Evolutionary conservation across 2,113 vertebrate genomes (phyloP), one percentile per base, ranked within the genome.

Genomic region (Spea multiplicata): DNA sequence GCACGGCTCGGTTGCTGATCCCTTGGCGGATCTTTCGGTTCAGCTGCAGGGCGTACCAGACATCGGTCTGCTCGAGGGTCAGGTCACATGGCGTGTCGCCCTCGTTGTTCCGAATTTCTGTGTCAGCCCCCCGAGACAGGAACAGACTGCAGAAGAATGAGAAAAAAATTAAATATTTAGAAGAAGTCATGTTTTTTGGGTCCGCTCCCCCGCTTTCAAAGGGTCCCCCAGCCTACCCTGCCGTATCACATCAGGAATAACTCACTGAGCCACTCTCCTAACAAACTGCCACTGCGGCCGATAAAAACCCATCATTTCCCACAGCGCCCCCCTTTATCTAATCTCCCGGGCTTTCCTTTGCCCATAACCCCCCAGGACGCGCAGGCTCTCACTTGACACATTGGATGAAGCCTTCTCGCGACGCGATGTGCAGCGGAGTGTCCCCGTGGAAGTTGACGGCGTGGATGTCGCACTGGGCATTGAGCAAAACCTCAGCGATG

Each of bases 1-100:
- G 93, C 5, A 94, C 82, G 12, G 93, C 87, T 0, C 96, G 91
- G 67, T 96, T 96, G 53, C 91, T 88, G 71, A 96, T 90, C 8
- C 95, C 95, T 0, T 94, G 89, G 0, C 94, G 90, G 14, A 97
- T 90, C 86, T 95, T 95, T 84, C 94, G 94, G 86, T 96, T 97
- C 68, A 97, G 94, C 84, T 96, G 96, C 3, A 97, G 91, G 0
- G 95, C 91, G 44, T 97, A 95, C 95, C 96, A 97, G 57, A 96
- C 94, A 0, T 94, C 94, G 0, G 96, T 94, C 84, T 96, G 93
- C 13, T 91, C 78, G 0, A 92, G 86, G 0, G 95, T 94, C 45
- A 96, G 86, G 64, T 92, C 92, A 69, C 95, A 90, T 0, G 96
- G 95, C 0, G 94, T 95, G 87, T 97, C 96, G 6, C 96, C 96